Evolutionary conservation across 2,797 vertebrate genomes (phyloP), one percentile per base, ranked within the genome.

Genomic region (Lagodon rhomboides): DNA sequence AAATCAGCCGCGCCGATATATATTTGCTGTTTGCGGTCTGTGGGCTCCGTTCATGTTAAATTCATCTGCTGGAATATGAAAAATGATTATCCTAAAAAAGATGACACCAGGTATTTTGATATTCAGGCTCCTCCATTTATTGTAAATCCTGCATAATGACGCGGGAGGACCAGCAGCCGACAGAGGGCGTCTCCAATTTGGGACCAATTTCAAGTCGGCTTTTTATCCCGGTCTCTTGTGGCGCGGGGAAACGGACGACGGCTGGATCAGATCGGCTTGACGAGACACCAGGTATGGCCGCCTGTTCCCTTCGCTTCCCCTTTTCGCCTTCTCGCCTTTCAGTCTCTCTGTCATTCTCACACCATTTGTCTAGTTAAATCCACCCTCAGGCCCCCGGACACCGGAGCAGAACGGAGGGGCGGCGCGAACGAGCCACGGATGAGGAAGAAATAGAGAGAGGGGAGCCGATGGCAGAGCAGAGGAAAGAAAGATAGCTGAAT

Each of bases 351-450:
- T 87, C 87, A 88, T 83, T 73, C 65, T 70, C 73, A 58, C 58
- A 85, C 75, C 64, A 70, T 87, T 87, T 87, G 68, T 86, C 76
- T 67, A 68, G 86, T 70, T 85, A 87, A 90, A 84, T 81, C 87
- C 76, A 1, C 88, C 90, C 79, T 68, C 27, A 5, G 79, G 82
- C 51, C 83, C 68, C 72, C 62, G 82, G 88, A 91, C 83, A 85
- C 66, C 79, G 44, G 74, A 87, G 86, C 66, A 75, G 79, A 87
- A 73, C 80, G 68, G 76, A 70, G 73, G 77, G 85, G 88, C 85
- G 88, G 80, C 83, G 87, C 89, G 38, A 77, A 34, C 68, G 84
- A 84, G 77, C 75, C 43, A 47, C 53, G 75, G 76, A 85, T 65
- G 70, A 87, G 73, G 83, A 71, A 61, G 61, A 72, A 79, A 82